Percentiles rank a stretch among this genome's conserved stretches.
Evolutionary conservation across 2,888 invertebrate genomes (phyloP).

Genomic region (Dorcus parallelipipedus): DNA sequence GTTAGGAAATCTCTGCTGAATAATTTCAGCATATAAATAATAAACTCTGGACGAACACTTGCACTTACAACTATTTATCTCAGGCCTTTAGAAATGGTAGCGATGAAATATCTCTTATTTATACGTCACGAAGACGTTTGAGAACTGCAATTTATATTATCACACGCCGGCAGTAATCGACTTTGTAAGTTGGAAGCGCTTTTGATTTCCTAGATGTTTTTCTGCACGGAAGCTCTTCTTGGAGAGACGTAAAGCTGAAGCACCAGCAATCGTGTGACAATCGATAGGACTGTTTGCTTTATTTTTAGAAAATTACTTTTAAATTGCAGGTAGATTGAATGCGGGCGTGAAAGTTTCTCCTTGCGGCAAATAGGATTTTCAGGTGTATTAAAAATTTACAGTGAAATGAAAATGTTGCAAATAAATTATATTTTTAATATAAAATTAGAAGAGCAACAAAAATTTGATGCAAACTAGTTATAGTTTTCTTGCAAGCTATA

Average conservation of each 20-base stretch:
- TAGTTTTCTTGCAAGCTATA: too few species aligned
- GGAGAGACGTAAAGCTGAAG: slow-evolving; percentile 17
- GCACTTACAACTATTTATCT: too few species aligned
- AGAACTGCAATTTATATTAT: neutral
- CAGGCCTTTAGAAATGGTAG: neutral
- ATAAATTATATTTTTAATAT: too few species aligned
- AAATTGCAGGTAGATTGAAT: slow-evolving; percentile 40
- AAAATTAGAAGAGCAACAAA: too few species aligned
- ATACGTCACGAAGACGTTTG: neutral
- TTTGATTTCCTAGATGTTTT: slow-evolving; percentile 33
- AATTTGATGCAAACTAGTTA: too few species aligned
- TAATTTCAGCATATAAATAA: too few species aligned
- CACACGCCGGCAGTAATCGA: slow-evolving; percentile 5
- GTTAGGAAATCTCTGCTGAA: too few species aligned
- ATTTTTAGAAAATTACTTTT: slow-evolving; percentile 39
- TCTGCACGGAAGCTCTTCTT: slow-evolving; percentile 29
- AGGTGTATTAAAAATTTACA: slow-evolving; percentile 1
- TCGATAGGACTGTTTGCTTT: slow-evolving; percentile 31
- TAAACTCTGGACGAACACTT: too few species aligned
- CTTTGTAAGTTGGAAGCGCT: slow-evolving; percentile 16
- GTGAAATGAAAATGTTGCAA: neutral
- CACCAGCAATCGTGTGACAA: slow-evolving; percentile 26
- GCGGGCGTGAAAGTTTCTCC: slow-evolving; percentile 30
- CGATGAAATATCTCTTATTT: neutral
- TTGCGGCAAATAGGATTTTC: slow-evolving; percentile 24